Evolutionary conservation across 2,888 invertebrate species (phyloP).

Genomic region (Acronicta alni): DNA sequence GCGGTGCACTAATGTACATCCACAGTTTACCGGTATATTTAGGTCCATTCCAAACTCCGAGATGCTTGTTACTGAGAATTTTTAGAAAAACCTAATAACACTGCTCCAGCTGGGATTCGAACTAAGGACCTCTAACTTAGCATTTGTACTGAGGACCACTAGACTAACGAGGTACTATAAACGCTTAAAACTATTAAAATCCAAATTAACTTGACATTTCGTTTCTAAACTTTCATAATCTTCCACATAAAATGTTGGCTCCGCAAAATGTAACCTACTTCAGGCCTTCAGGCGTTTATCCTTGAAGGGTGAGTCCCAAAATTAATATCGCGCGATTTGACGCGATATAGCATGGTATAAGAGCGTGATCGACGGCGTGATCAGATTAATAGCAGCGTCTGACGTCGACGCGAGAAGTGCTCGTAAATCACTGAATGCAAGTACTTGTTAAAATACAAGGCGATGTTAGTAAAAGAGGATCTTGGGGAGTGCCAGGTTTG

Average conservation of each 20-base stretch:
- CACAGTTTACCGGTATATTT: no score
- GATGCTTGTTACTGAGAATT: no score
- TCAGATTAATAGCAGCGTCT: conserved; percentile 46
- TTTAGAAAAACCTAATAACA: no score
- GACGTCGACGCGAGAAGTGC: conserved; percentile 30
- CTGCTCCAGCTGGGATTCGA: no score
- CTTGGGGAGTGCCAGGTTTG: conserved; percentile 7
- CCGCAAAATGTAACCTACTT: conserved; percentile 11
- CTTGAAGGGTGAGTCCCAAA: conserved; percentile 37
- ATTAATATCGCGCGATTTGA: conserved; percentile 34
- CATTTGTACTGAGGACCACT: no score
- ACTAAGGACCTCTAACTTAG: no score
- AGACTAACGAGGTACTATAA: no score
- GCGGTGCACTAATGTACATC: no score
- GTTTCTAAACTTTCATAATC: background rate
- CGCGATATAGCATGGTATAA: conserved; percentile 19
- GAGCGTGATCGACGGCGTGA: conserved; percentile 26
- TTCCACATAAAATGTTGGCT: background rate
- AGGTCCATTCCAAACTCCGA: no score
- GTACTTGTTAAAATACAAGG: conserved; percentile 48
- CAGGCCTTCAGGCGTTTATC: conserved; percentile 21
- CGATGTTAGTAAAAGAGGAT: conserved; percentile 24
- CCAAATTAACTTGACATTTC: no score
- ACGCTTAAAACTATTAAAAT: background rate
- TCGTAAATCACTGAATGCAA: conserved; percentile 49